Percentiles rank a stretch among this genome's conserved stretches.
phyloP scores from a whole-genome alignment of 2,797 vertebrate species.

The Dallia pectoralis region DNA sequence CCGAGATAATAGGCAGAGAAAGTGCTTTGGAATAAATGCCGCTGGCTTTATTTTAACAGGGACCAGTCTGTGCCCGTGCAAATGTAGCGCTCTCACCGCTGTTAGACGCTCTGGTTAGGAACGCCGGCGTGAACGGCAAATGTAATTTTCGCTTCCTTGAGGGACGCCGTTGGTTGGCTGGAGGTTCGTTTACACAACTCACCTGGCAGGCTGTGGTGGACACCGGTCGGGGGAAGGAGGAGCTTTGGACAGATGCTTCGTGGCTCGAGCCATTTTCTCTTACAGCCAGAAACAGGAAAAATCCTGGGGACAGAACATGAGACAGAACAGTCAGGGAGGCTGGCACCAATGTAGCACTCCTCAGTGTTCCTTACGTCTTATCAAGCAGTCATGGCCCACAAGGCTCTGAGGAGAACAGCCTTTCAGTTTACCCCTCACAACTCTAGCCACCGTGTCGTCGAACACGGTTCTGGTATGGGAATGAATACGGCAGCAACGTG shows the following conservation, averaged over 20 bases:
- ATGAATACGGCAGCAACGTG: conserved; percentile 11
- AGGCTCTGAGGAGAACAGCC: background rate
- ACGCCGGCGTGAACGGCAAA: background rate
- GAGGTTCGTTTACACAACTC: conserved; percentile 20
- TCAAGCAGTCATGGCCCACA: conserved; percentile 8
- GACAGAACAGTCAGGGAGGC: conserved; percentile 32
- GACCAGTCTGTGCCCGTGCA: background rate
- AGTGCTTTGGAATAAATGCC: background rate
- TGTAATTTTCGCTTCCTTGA: no score
- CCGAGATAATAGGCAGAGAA: background rate
- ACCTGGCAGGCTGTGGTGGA: conserved; percentile 78
- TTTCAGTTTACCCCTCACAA: background rate
- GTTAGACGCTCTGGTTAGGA: background rate
- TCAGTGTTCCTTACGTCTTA: background rate
- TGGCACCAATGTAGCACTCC: conserved; percentile 3
- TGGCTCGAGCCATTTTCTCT: conserved; percentile 55
- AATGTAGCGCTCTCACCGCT: background rate
- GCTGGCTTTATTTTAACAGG: background rate
- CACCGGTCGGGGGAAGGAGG: conserved; percentile 69
- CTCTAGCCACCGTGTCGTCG: conserved; percentile 3
- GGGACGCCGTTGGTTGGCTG: background rate
- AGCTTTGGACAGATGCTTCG: conserved; percentile 71
- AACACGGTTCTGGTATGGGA: background rate
- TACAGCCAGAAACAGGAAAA: conserved; percentile 81
- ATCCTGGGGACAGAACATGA: conserved; percentile 66